Conservation (phyloP, 2,888 invertebrate genomes). For the Meiosimyza decipiens region DNA sequence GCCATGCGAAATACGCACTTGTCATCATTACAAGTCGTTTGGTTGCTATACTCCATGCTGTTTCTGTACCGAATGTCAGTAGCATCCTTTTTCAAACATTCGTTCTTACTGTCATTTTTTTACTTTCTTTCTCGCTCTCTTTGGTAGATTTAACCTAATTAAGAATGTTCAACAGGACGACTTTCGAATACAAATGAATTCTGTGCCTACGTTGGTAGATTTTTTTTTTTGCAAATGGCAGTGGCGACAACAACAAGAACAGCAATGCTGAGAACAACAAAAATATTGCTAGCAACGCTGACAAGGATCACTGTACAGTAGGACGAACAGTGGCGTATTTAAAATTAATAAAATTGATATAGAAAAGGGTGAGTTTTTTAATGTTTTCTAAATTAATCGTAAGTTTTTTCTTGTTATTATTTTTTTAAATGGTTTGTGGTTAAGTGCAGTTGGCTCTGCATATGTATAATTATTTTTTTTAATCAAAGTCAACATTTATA, state of each 20-base stretch:
- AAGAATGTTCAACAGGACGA: slow-evolving; percentile 65
- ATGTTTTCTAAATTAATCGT: no score
- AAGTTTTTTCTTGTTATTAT: no score
- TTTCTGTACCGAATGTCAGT: background rate
- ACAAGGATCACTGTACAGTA: slow-evolving; percentile 9
- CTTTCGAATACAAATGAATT: slow-evolving; percentile 62
- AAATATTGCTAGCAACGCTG: slow-evolving; percentile 4
- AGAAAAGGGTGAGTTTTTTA: no score
- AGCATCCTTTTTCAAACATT: slow-evolving; percentile 11
- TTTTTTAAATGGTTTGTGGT: no score
- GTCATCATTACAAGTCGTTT: slow-evolving; percentile 32
- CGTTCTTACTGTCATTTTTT: slow-evolving; percentile 24
- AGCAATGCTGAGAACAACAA: background rate
- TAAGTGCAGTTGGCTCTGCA: no score
- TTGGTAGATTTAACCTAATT: slow-evolving; percentile 65
- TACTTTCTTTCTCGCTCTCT: slow-evolving; percentile 40
- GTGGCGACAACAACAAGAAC: slow-evolving; percentile 13
- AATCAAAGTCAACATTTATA: no score
- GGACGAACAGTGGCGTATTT: background rate
- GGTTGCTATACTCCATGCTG: background rate
- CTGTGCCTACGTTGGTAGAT: slow-evolving; percentile 10
- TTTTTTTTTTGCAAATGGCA: slow-evolving; percentile 3
- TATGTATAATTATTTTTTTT: no score
- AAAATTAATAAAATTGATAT: no score
- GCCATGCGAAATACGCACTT: slow-evolving; percentile 39